Evolutionary conservation across 2,113 vertebrate species (phyloP).

Genomic region (Aviceda subcristata): DNA sequence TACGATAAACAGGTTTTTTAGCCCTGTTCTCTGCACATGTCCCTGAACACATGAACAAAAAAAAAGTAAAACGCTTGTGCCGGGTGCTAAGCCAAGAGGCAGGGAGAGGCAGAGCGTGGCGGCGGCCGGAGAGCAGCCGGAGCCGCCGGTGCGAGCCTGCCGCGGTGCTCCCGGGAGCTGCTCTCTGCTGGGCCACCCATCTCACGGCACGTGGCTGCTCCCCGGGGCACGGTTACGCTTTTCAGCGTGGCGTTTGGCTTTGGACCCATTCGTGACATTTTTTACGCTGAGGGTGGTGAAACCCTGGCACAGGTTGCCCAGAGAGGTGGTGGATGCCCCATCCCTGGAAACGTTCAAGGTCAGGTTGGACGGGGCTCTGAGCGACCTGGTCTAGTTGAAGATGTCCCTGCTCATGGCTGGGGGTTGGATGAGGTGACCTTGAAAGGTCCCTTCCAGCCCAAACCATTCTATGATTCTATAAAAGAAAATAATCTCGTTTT

Average conservation of each 20-base stretch:
- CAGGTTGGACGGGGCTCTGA: rapidly evolving
- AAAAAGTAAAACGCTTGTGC: neutral
- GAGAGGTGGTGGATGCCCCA: neutral
- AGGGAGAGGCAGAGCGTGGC: too few relatives aligned
- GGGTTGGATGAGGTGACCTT: rapidly evolving
- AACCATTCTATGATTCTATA: neutral
- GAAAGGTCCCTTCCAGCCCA: neutral
- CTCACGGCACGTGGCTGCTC: neutral
- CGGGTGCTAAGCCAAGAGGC: neutral
- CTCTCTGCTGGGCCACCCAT: neutral
- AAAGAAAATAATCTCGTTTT: neutral
- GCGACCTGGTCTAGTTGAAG: rapidly evolving
- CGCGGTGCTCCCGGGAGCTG: neutral
- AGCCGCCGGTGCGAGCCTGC: neutral
- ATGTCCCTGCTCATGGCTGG: neutral
- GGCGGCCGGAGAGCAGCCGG: neutral
- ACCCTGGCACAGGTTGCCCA: rapidly evolving
- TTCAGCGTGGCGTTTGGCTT: neutral
- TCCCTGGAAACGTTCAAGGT: rapidly evolving
- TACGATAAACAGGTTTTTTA: neutral
- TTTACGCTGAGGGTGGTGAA: rapidly evolving
- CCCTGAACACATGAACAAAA: neutral
- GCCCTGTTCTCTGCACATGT: neutral
- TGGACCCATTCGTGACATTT: neutral
- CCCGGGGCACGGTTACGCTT: neutral